Percentiles rank a stretch among this genome's conserved stretches.
Evolutionary conservation across 1,140 invertebrate species (phyloP).

Genomic region (Drosophila parabipectinata): DNA sequence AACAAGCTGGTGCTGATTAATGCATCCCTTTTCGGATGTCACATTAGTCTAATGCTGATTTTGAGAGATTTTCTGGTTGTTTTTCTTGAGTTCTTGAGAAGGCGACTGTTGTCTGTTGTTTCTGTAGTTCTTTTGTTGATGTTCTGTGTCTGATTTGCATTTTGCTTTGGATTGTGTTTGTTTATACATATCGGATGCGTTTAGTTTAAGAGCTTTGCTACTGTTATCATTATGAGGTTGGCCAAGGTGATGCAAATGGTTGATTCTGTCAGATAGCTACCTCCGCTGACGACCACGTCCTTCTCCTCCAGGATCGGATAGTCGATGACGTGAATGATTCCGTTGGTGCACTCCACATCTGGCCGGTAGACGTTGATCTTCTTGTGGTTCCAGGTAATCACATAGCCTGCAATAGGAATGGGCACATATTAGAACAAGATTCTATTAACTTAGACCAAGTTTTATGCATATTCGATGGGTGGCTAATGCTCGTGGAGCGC

Average conservation of each 20-base stretch:
- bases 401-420: slow-evolving; percentile 85
- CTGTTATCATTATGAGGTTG: slow-evolving; percentile 83
- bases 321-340: slow-evolving; percentile 96
- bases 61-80: slow-evolving; percentile 37
- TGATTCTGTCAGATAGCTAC: slow-evolving; percentile 81
- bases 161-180: slow-evolving; percentile 48
- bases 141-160: slow-evolving; percentile 44
- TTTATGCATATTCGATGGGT: slow-evolving; percentile 14
- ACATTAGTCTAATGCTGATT: slow-evolving; percentile 53
- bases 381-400: slow-evolving; percentile 92
- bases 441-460: not conserved
- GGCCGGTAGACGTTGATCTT: slow-evolving; percentile 93
- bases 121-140: slow-evolving; percentile 41
- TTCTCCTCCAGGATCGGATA: slow-evolving; percentile 91
- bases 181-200: slow-evolving; percentile 73
- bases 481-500: slow-evolving; percentile 24
- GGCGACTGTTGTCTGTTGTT: slow-evolving; percentile 59
- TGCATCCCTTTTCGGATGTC: slow-evolving; percentile 40
- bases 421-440: not conserved
- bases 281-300: slow-evolving; percentile 89
- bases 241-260: slow-evolving; percentile 82
- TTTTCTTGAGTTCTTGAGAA: slow-evolving; percentile 36
- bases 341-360: slow-evolving; percentile 96
- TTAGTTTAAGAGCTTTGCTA: slow-evolving; percentile 83
- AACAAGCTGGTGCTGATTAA: slow-evolving; percentile 64